Conservation (phyloP, 2,113 vertebrate species). For the Morone saxatilis region DNA sequence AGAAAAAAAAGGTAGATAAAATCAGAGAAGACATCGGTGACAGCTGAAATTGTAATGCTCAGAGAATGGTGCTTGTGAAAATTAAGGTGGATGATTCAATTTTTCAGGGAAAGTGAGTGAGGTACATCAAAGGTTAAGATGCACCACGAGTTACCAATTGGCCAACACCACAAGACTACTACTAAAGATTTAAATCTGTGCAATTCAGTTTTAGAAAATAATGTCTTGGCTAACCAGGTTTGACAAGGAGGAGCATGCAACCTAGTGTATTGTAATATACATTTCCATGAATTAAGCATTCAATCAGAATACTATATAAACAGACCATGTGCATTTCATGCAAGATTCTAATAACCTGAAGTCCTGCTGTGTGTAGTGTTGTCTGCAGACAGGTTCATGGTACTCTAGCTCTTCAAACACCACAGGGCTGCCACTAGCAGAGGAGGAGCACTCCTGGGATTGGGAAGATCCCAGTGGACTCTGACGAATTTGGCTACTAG, state of each 20-base stretch:
- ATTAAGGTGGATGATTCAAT: background rate
- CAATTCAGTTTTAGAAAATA: too few species aligned
- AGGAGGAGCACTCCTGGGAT: slow-evolving; percentile 92
- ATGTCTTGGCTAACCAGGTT: background rate
- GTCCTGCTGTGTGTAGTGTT: slow-evolving; percentile 88
- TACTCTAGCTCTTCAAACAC: slow-evolving; percentile 98
- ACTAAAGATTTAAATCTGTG: background rate
- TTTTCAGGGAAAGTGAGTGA: background rate
- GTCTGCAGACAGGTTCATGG: slow-evolving; percentile 94
- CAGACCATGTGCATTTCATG: background rate
- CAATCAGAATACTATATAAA: background rate
- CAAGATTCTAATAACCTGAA: slow-evolving; percentile 86
- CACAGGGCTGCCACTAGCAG: slow-evolving; percentile 92
- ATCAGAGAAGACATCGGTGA: slow-evolving; percentile 14
- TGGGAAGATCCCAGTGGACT: slow-evolving; percentile 94
- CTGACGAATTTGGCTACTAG: slow-evolving; percentile 91
- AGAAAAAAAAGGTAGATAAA: slow-evolving; percentile 1
- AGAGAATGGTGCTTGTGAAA: background rate
- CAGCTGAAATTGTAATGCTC: background rate
- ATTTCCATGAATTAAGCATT: background rate
- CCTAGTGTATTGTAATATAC: too few species aligned
- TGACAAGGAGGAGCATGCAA: background rate
- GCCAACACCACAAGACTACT: background rate
- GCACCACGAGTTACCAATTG: too few species aligned
- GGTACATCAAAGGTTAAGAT: background rate